These are phyloP conservation scores for Caradrina kadenii DNA, from an alignment of 2,888 invertebrate genomes.

Conservation along the genomic window DNA sequence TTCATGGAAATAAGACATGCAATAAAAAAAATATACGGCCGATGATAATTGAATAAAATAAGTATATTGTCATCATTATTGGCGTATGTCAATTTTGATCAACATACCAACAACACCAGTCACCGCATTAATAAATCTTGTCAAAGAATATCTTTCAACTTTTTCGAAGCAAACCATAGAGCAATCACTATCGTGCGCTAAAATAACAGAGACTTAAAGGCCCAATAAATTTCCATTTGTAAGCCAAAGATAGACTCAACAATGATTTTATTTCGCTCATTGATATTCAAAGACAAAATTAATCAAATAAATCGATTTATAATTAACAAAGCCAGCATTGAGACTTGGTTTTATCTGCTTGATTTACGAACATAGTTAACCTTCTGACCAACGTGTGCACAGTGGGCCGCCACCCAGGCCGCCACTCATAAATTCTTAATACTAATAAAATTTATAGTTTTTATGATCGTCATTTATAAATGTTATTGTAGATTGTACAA, in stretches of 20 bases:
- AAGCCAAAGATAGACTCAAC: constrained; percentile 20
- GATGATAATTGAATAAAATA: too few species aligned
- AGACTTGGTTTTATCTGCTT: constrained; percentile 47
- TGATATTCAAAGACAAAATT: constrained; percentile 39
- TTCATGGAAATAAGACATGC: too few species aligned
- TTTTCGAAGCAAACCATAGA: not conserved
- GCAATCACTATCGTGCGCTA: not conserved
- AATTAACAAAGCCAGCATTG: constrained; percentile 60
- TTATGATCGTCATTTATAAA: constrained; percentile 34
- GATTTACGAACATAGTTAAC: constrained; percentile 54
- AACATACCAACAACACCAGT: too few species aligned
- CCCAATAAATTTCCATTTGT: constrained; percentile 20
- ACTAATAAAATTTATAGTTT: constrained; percentile 53
- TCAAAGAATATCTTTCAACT: too few species aligned
- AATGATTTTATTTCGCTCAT: constrained; percentile 29
- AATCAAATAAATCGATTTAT: constrained; percentile 55
- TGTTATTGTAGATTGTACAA: constrained; percentile 43
- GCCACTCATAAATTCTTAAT: constrained; percentile 38
- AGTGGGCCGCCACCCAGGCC: constrained; percentile 46
- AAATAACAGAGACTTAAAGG: not conserved
- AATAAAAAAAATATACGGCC: too few species aligned
- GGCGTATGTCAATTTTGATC: too few species aligned
- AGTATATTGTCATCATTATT: too few species aligned
- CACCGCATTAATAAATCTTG: too few species aligned
- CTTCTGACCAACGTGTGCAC: constrained; percentile 27